Evolutionary conservation across 35 echinoderm and acorn worm species (phyloP).

Genomic region (Acanthaster planci): DNA sequence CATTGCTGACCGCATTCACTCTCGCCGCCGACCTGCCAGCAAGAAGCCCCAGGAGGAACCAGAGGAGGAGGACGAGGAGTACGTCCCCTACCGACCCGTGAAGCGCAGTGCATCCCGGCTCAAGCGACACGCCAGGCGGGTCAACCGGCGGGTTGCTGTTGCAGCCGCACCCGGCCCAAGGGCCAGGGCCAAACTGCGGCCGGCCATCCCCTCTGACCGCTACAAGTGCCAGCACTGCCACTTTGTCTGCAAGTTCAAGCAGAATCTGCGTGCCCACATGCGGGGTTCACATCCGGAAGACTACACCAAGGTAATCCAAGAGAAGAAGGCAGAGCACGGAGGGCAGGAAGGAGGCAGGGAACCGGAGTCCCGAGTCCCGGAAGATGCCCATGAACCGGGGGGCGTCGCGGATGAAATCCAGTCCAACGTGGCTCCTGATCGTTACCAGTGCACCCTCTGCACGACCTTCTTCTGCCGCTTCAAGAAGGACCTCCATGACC

Average conservation of each 20-base stretch:
- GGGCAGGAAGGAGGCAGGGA: not conserved
- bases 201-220: not conserved
- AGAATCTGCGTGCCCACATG: not conserved
- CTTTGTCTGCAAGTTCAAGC: constrained; percentile 18
- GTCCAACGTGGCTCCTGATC: not conserved
- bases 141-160: not conserved
- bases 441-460: constrained; percentile 40
- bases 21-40: not conserved
- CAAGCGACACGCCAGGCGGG: not conserved
- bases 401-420: not conserved
- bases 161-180: not conserved
- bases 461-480: constrained; percentile 24
- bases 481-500: constrained; percentile 49
- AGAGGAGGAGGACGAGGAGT: not conserved
- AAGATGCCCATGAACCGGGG: not conserved
- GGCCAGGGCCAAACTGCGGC: not conserved
- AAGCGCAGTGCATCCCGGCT: not conserved
- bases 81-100: not conserved
- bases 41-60: not conserved
- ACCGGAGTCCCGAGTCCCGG: not conserved
- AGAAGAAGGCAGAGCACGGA: not conserved
- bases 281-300: not conserved
- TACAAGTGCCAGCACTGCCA: constrained; percentile 21
- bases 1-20: constrained; percentile 5
- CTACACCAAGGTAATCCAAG: not conserved